These are phyloP conservation scores for Thera britannica DNA, from an alignment of 2,888 invertebrate species.

Conservation along the genomic window DNA sequence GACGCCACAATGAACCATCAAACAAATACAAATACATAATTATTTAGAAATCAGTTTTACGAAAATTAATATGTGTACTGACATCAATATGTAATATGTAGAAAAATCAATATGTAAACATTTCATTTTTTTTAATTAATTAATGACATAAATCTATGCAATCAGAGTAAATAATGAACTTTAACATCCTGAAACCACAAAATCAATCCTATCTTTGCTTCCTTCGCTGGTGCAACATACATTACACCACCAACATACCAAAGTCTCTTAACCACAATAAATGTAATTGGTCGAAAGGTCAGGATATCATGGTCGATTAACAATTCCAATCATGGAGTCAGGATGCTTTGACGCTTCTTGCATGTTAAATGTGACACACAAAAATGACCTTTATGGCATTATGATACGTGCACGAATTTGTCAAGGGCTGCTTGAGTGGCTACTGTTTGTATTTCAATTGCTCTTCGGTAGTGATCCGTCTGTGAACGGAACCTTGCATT, in stretches of 20 bases:
- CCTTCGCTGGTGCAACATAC: slow-evolving; percentile 60
- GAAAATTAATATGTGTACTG: too few relatives aligned
- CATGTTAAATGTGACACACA: slow-evolving; percentile 67
- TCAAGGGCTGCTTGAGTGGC: slow-evolving; percentile 17
- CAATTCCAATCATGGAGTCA: slow-evolving; percentile 62
- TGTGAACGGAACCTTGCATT: neutral
- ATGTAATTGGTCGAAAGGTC: slow-evolving; percentile 29
- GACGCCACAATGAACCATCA: neutral
- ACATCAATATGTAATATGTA: too few relatives aligned
- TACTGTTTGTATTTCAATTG: slow-evolving; percentile 1
- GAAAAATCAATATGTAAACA: too few relatives aligned
- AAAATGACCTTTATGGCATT: slow-evolving; percentile 55
- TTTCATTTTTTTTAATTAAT: neutral
- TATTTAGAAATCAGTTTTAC: neutral
- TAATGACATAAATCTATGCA: slow-evolving; percentile 1
- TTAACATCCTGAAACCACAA: slow-evolving; percentile 50
- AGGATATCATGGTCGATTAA: slow-evolving; percentile 40
- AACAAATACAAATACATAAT: neutral
- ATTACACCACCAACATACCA: slow-evolving; percentile 37
- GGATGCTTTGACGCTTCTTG: slow-evolving; percentile 57
- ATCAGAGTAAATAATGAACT: slow-evolving; percentile 24
- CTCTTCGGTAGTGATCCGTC: slow-evolving; percentile 2
- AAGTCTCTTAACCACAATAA: slow-evolving; percentile 6
- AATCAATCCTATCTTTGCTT: slow-evolving; percentile 55
- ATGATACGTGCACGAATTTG: slow-evolving; percentile 49